A percentile compares a stretch with the other conserved stretches of the same genome.
phyloP scores from a whole-genome alignment of 2,888 invertebrate species.

The Hypsopygia costalis region DNA sequence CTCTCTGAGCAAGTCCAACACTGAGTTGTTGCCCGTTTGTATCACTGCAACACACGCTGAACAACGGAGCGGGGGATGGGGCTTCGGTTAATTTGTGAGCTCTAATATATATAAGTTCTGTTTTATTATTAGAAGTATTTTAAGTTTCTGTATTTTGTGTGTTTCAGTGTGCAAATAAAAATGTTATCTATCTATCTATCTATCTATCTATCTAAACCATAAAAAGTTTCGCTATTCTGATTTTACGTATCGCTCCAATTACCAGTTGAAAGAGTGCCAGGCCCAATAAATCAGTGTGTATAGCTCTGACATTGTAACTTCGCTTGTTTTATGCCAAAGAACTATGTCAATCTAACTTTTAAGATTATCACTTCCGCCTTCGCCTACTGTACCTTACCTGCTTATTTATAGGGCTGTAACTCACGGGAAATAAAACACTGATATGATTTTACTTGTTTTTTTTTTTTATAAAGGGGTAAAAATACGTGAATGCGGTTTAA shows the following conservation, averaged over 20 bases:
- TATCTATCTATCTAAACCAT: slow-evolving; percentile 30
- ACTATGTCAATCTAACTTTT: slow-evolving; percentile 78
- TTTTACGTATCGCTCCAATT: slow-evolving; percentile 61
- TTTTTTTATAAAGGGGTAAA: background rate
- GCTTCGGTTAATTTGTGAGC: too few species aligned
- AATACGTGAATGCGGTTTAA: background rate
- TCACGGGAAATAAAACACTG: slow-evolving; percentile 9
- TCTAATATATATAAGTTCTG: too few species aligned
- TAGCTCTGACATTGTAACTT: slow-evolving; percentile 65
- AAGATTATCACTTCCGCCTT: slow-evolving; percentile 72
- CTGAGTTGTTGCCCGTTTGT: too few species aligned
- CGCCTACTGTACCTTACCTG: slow-evolving; percentile 57
- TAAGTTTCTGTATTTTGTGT: too few species aligned
- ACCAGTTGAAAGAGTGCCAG: slow-evolving; percentile 67
- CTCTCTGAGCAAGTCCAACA: too few species aligned
- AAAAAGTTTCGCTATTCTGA: slow-evolving; percentile 44
- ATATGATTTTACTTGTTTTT: slow-evolving; percentile 5
- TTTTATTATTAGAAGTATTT: too few species aligned
- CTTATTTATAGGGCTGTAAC: slow-evolving; percentile 45
- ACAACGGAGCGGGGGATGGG: too few species aligned
- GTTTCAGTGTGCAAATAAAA: too few species aligned
- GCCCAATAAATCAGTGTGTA: slow-evolving; percentile 55
- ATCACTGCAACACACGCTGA: too few species aligned
- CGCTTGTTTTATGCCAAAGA: slow-evolving; percentile 62
- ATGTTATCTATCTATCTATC: too few species aligned